These are phyloP conservation scores for Tipula unca DNA, from an alignment of 2,888 invertebrate species.

Conservation along the genomic window DNA sequence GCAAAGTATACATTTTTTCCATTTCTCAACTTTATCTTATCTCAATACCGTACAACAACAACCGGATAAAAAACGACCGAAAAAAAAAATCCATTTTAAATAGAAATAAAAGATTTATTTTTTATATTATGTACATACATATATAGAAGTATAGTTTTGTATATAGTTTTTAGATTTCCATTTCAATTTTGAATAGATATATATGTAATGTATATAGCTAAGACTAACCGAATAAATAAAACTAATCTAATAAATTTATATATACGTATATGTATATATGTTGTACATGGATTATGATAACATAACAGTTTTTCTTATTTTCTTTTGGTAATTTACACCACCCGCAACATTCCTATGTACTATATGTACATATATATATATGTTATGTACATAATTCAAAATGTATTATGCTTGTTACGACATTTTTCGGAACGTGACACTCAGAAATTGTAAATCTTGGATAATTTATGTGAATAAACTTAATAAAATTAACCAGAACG, in stretches of 20 bases:
- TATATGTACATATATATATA: not conserved
- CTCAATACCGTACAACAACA: not conserved
- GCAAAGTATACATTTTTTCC: not conserved
- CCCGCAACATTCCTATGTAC: not conserved
- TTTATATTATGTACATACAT: too few species aligned
- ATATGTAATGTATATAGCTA: not conserved
- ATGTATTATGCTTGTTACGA: not conserved
- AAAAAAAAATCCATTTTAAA: not conserved
- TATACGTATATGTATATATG: too few species aligned
- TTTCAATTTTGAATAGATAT: not conserved
- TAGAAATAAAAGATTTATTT: not conserved
- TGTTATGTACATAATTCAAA: too few species aligned
- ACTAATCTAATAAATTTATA: not conserved
- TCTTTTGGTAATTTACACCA: not conserved
- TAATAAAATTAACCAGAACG: not conserved
- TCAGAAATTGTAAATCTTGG: not conserved
- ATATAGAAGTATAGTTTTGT: not conserved
- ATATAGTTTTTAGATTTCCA: not conserved
- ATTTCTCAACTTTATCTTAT: not conserved
- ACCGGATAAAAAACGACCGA: not conserved
- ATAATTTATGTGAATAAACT: not conserved
- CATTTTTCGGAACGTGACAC: not conserved
- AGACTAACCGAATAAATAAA: not conserved
- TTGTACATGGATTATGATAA: not conserved
- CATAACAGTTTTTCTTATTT: not conserved